These are phyloP conservation scores for Corythornis vintsioides DNA, from an alignment of 2,113 vertebrate species.

Conservation along the genomic window DNA sequence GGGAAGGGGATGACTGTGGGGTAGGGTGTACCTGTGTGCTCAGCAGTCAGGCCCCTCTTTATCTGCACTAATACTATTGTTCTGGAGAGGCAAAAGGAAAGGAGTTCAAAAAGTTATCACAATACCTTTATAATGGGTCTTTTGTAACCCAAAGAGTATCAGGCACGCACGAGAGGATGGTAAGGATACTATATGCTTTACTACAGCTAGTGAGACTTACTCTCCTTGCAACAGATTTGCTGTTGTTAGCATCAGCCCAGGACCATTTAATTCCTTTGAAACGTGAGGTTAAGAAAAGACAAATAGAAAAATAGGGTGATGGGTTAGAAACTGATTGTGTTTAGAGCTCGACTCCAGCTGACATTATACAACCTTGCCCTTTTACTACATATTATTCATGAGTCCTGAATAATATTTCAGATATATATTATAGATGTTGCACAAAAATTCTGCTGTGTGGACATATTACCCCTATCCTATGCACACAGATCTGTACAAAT, in stretches of 20 bases:
- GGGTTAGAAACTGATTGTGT: neutral
- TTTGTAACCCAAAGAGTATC: neutral
- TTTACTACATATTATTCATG: neutral
- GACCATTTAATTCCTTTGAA: neutral
- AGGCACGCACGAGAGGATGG: neutral
- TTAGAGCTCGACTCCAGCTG: neutral
- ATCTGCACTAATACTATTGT: neutral
- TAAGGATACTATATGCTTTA: neutral
- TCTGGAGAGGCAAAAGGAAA: neutral
- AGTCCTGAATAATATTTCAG: neutral
- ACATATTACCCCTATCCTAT: accelerated
- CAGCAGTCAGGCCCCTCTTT: neutral
- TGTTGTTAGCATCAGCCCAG: neutral
- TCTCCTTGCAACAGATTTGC: neutral
- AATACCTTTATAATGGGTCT: neutral
- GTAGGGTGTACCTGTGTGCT: neutral
- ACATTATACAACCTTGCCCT: neutral
- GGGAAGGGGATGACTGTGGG: neutral
- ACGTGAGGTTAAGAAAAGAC: neutral
- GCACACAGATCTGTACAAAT: neutral
- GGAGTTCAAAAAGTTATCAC: neutral
- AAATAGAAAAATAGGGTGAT: neutral
- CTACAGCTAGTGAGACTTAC: neutral
- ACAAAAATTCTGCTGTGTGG: neutral
- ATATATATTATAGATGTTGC: neutral